phyloP scores from a whole-genome alignment of 2,888 invertebrate genomes.

The Drosophila bunnanda region DNA sequence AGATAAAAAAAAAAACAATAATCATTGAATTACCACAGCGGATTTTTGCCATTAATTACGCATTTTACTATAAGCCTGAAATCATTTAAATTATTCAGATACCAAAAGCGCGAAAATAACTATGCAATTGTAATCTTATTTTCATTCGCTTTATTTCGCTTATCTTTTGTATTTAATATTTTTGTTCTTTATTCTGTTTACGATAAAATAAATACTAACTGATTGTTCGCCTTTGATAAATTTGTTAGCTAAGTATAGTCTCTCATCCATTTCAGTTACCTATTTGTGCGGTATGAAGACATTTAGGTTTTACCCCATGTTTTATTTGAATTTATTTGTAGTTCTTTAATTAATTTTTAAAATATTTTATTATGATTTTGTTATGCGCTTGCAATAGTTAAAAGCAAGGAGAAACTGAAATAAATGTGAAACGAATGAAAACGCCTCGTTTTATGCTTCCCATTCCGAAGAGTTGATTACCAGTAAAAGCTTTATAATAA shows the following conservation, averaged over 20 bases:
- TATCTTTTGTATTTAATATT: constrained; percentile 41
- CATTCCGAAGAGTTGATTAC: constrained; percentile 1
- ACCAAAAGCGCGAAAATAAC: constrained; percentile 58
- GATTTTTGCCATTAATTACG: constrained; percentile 77
- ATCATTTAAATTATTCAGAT: constrained; percentile 49
- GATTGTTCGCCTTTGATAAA: constrained; percentile 41
- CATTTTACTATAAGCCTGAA: constrained; percentile 67
- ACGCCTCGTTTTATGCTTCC: constrained; percentile 26
- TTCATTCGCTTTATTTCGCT: constrained; percentile 29
- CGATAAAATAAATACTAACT: constrained; percentile 42
- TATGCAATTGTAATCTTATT: constrained; percentile 1
- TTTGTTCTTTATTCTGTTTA: constrained; percentile 56
- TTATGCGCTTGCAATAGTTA: constrained; percentile 77
- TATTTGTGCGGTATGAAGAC: constrained; percentile 73
- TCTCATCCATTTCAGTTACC: constrained; percentile 46
- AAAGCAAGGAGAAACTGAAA: constrained; percentile 58
- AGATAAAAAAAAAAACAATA: constrained; percentile 29
- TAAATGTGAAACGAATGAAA: constrained; percentile 58
- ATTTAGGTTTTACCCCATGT: constrained; percentile 74
- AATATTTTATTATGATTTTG: constrained; percentile 68
- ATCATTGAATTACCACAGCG: constrained; percentile 51
- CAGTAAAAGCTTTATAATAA: background rate
- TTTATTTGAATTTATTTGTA: constrained; percentile 80
- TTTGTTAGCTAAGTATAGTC: constrained; percentile 34
- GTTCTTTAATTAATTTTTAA: constrained; percentile 73